Percentiles rank a stretch among this genome's conserved stretches.
phyloP scores from a whole-genome alignment of 30 jellyfish, hydroid and myxozoan genomes.

The Turritopsis rubra region DNA sequence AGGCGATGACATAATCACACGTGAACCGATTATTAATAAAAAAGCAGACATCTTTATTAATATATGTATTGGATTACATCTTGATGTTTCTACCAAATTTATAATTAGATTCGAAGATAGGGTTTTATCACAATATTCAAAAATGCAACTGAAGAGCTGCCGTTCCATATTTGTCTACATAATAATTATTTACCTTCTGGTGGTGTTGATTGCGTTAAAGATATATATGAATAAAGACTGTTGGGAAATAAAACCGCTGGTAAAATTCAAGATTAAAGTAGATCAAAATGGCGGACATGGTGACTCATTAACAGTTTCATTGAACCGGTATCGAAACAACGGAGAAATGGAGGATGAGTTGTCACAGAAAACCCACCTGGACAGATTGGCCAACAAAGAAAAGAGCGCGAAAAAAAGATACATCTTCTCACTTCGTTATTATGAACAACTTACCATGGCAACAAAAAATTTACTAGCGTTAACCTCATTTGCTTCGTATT shows the following conservation, averaged over 20 bases:
- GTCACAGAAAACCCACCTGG: no score
- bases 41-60: background rate
- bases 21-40: background rate
- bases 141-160: background rate
- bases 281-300: background rate
- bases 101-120: background rate
- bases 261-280: background rate
- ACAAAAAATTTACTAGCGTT: conserved; percentile 67
- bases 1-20: background rate
- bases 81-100: background rate
- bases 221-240: background rate
- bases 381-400: background rate
- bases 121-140: no score
- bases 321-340: background rate
- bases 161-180: background rate
- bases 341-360: no score
- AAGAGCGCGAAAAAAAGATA: conserved; percentile 15
- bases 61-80: background rate
- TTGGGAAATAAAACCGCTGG: background rate
- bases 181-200: background rate
- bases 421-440: conserved; percentile 60
- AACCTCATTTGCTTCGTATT: conserved; percentile 78
- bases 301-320: background rate
- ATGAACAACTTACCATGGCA: conserved; percentile 86
- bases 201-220: background rate